Conservation (phyloP, 1,140 invertebrate species). For the Ceratoteleas bidentatus region DNA sequence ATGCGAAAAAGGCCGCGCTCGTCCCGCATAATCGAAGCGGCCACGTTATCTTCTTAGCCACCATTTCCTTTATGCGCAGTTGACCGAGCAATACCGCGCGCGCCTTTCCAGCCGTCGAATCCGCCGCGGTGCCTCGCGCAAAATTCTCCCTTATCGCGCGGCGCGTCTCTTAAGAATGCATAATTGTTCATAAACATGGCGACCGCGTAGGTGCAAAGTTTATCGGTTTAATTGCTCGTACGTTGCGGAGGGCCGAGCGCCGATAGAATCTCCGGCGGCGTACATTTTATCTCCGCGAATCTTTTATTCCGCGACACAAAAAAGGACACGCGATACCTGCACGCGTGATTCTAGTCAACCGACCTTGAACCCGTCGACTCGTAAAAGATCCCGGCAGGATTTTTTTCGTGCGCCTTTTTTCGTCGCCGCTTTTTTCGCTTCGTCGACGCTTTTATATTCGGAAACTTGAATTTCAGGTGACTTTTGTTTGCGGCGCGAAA, state of each 20-base stretch:
- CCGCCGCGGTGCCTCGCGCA: slow-evolving; percentile 5
- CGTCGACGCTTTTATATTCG: neutral
- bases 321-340: slow-evolving; percentile 50
- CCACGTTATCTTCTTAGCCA: slow-evolving; percentile 28
- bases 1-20: slow-evolving; percentile 29
- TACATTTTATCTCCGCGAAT: slow-evolving; percentile 59
- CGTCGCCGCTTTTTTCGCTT: slow-evolving; percentile 5
- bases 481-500: neutral
- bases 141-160: slow-evolving; percentile 49
- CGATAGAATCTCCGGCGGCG: slow-evolving; percentile 51
- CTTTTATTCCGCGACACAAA: slow-evolving; percentile 55
- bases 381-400: no score
- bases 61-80: slow-evolving; percentile 58
- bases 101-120: slow-evolving; percentile 12
- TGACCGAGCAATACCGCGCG: slow-evolving; percentile 6
- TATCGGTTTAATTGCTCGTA: slow-evolving; percentile 66
- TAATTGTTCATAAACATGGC: slow-evolving; percentile 65
- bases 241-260: slow-evolving; percentile 58
- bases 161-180: slow-evolving; percentile 21
- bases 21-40: slow-evolving; percentile 35
- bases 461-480: neutral
- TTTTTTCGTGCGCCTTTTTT: slow-evolving; percentile 14
- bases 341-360: slow-evolving; percentile 22
- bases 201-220: slow-evolving; percentile 65
- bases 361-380: slow-evolving; percentile 48